Evolutionary conservation across 2,113 vertebrate genomes (phyloP).

Genomic region (Phylloscopus whistleri): DNA sequence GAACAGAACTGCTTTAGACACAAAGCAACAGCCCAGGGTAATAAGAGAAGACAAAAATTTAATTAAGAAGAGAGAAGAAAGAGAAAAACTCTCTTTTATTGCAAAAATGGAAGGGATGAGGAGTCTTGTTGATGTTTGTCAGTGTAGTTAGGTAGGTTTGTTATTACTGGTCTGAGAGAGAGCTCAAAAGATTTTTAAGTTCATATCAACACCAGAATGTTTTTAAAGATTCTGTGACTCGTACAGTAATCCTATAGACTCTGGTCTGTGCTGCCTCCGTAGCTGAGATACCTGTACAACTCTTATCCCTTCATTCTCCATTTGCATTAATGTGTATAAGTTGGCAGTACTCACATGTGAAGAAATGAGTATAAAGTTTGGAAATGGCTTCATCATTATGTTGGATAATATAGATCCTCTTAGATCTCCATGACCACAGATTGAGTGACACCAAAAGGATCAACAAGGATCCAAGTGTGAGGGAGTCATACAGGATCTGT

Average conservation of each 20-base stretch:
- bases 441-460: not conserved
- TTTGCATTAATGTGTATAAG: not conserved
- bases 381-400: not conserved
- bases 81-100: not conserved
- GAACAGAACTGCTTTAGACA: not conserved
- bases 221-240: not conserved
- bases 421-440: not conserved
- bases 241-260: not conserved
- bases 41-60: slow-evolving; percentile 23
- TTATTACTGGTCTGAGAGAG: not conserved
- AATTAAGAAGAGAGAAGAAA: slow-evolving; percentile 1
- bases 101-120: not conserved
- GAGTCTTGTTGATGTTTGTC: not conserved
- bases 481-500: not conserved
- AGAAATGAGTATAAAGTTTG: not conserved
- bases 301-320: not conserved
- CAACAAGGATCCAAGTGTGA: not conserved
- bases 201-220: not conserved
- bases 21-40: not conserved
- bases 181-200: not conserved
- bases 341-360: not conserved
- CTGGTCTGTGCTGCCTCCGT: not conserved
- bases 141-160: not conserved
- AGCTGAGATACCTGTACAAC: not conserved
- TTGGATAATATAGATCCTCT: not conserved